Evolutionary conservation across 2,113 vertebrate genomes (phyloP).

Genomic region (Capreolus pygargus): DNA sequence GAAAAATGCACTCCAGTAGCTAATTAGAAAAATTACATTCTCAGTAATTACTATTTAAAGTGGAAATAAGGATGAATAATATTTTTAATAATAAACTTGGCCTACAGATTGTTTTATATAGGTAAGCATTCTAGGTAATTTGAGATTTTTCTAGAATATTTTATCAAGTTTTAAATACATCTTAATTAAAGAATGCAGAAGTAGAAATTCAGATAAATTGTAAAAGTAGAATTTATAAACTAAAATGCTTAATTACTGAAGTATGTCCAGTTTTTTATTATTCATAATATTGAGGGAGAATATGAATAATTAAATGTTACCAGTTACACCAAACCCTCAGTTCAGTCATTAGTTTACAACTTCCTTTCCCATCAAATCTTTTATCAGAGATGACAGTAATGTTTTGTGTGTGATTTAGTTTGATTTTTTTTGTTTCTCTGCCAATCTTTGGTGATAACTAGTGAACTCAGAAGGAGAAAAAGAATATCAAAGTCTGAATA

Average conservation of each 20-base stretch:
- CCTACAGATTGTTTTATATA: constrained; percentile 35
- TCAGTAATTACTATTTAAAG: constrained; percentile 37
- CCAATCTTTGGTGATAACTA: constrained; percentile 19
- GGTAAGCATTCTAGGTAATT: constrained; percentile 42
- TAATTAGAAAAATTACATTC: constrained; percentile 35
- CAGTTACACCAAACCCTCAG: not conserved
- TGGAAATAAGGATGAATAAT: constrained; percentile 26
- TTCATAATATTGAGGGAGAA: constrained; percentile 10
- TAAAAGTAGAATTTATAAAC: constrained; percentile 32
- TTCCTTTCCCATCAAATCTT: constrained; percentile 20
- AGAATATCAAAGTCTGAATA: not conserved
- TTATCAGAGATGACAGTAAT: not conserved
- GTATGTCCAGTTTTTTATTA: constrained; percentile 32
- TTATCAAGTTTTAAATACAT: constrained; percentile 4
- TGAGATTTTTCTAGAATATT: constrained; percentile 44
- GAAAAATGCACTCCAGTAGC: constrained; percentile 29
- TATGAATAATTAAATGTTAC: constrained; percentile 37
- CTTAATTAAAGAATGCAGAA: constrained; percentile 17
- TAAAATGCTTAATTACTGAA: constrained; percentile 37
- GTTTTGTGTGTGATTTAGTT: not conserved
- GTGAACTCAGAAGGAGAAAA: constrained; percentile 29
- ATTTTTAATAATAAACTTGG: constrained; percentile 23
- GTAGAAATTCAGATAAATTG: constrained; percentile 25
- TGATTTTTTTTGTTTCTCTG: not conserved
- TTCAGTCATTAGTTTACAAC: constrained; percentile 19